A percentile compares a stretch with the other conserved stretches of the same genome.
These are phyloP conservation scores for Xestia xanthographa DNA, from an alignment of 2,888 invertebrate genomes.

Conservation along the genomic window DNA sequence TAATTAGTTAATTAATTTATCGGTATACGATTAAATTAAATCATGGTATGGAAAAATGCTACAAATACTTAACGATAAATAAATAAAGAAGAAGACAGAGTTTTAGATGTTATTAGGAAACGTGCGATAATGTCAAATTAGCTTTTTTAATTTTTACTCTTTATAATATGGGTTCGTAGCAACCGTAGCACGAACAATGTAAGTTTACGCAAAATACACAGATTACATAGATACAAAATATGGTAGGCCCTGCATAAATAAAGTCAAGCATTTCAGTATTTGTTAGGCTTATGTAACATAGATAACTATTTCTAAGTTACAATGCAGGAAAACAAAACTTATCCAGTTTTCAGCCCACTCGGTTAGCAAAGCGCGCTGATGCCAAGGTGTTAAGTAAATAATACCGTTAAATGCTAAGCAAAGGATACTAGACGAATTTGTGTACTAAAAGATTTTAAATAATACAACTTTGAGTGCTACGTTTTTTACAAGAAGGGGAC, in stretches of 20 bases:
- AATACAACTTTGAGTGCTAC: conserved; percentile 12
- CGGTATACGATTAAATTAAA: neutral
- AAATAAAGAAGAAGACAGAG: neutral
- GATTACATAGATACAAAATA: neutral
- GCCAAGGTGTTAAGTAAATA: conserved; percentile 27
- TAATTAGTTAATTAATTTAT: neutral
- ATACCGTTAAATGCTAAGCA: conserved; percentile 21
- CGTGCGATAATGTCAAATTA: neutral
- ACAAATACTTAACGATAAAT: neutral
- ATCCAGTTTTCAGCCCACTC: conserved; percentile 58
- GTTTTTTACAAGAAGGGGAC: conserved; percentile 24
- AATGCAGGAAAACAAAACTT: conserved; percentile 59
- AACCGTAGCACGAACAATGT: neutral
- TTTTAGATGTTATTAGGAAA: neutral
- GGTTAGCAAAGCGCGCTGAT: conserved; percentile 23
- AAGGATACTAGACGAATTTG: conserved; percentile 1
- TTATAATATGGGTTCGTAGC: neutral
- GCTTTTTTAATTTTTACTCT: neutral
- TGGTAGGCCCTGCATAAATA: conserved; percentile 1
- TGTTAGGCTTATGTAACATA: conserved; percentile 30
- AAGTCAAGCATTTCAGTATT: conserved; percentile 17
- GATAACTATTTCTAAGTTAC: conserved; percentile 36
- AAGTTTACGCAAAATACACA: conserved; percentile 8
- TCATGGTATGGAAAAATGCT: neutral
- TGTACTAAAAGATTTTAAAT: neutral